Conservation (phyloP, 2,888 invertebrate genomes). For the Agriopis aurantiaria region DNA sequence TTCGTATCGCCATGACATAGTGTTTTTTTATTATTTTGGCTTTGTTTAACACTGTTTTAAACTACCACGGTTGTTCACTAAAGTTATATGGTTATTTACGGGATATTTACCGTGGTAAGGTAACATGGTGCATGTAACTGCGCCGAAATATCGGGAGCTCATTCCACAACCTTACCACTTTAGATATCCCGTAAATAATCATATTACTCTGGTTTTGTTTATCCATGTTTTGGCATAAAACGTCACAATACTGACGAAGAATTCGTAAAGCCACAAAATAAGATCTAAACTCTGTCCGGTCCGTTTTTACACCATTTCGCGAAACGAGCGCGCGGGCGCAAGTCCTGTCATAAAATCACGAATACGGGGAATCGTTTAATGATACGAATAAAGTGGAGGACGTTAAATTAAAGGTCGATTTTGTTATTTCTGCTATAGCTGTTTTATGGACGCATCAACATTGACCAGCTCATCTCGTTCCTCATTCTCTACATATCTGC, state of each 20-base stretch:
- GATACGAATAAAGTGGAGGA: slow-evolving; percentile 53
- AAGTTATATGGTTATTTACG: too few species aligned
- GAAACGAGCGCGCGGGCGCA: slow-evolving; percentile 25
- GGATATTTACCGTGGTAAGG: too few species aligned
- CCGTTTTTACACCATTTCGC: slow-evolving; percentile 20
- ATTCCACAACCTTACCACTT: too few species aligned
- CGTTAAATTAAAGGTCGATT: slow-evolving; percentile 56
- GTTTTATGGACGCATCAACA: slow-evolving; percentile 47
- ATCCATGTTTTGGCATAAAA: neutral
- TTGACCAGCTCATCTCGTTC: slow-evolving; percentile 35
- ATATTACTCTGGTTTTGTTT: too few species aligned
- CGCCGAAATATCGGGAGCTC: too few species aligned
- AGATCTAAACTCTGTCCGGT: slow-evolving; percentile 10
- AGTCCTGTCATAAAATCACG: slow-evolving; percentile 48
- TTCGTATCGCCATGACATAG: too few species aligned
- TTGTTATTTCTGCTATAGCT: slow-evolving; percentile 49
- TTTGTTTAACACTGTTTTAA: too few species aligned
- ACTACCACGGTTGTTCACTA: too few species aligned
- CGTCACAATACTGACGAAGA: neutral
- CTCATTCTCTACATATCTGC: slow-evolving; percentile 36
- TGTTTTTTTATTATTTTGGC: too few species aligned
- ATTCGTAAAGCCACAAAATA: slow-evolving; percentile 3
- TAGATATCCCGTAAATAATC: too few species aligned
- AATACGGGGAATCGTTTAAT: slow-evolving; percentile 56
- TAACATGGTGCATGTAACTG: too few species aligned